Conservation (phyloP, 2,113 vertebrate genomes). For the Silurus glanis region DNA sequence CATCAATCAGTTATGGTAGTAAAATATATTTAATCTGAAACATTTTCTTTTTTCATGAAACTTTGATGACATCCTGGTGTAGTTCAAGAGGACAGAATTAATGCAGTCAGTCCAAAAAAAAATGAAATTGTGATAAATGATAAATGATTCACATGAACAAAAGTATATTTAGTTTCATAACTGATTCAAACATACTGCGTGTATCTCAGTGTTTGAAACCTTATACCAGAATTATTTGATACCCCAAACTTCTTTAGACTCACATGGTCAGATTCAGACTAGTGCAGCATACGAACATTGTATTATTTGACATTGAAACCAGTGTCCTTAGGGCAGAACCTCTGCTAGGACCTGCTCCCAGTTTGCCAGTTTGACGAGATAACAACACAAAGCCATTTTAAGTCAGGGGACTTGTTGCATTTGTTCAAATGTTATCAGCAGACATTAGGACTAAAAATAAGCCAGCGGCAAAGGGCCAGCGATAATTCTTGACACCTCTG, state of each 20-base stretch:
- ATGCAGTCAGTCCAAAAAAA: not conserved
- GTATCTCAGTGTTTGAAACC: not conserved
- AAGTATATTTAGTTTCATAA: not conserved
- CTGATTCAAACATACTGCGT: not conserved
- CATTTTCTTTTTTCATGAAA: not conserved
- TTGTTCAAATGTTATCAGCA: conserved; percentile 29
- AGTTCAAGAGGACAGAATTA: not conserved
- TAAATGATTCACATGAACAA: not conserved
- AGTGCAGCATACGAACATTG: conserved; percentile 8
- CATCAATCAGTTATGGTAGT: not conserved
- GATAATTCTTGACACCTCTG: conserved; percentile 45
- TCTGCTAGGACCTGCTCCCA: not conserved
- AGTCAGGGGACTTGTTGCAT: conserved; percentile 38
- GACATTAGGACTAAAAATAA: conserved; percentile 49
- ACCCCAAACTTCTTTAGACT: not conserved
- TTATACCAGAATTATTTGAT: not conserved
- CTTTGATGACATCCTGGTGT: not conserved
- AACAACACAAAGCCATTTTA: conserved; percentile 45
- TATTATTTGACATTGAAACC: not conserved
- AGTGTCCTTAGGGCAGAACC: not conserved
- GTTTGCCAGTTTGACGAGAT: conserved; percentile 12
- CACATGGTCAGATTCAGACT: not conserved
- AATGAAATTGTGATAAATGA: not conserved
- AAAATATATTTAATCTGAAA: not conserved
- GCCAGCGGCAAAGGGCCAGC: conserved; percentile 15